A percentile compares a stretch with the other conserved stretches of the same genome.
These are phyloP conservation scores for Coregonus ussuriensis DNA, from an alignment of 2,797 vertebrate genomes.

Conservation along the genomic window DNA sequence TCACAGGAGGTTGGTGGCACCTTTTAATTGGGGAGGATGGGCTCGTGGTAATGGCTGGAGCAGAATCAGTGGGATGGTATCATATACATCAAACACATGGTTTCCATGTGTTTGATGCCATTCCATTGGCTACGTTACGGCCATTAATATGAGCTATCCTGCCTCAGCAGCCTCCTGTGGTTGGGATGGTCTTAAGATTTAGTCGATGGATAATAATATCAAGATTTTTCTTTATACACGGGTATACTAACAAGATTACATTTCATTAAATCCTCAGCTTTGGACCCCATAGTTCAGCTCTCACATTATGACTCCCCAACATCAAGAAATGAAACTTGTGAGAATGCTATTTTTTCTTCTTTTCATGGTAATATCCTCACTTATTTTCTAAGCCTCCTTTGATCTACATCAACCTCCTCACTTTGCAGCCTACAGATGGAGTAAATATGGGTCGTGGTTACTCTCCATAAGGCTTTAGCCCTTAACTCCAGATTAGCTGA, in stretches of 20 bases:
- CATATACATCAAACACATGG: no score
- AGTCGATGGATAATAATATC: constrained; percentile 34
- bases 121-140: neutral
- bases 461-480: constrained; percentile 76
- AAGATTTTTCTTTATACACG: constrained; percentile 29
- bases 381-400: constrained; percentile 67
- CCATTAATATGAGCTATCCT: neutral
- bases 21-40: no score
- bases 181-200: neutral
- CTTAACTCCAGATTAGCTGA: constrained; percentile 83
- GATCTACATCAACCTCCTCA: constrained; percentile 73
- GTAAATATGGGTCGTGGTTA: constrained; percentile 79
- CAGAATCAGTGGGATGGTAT: no score
- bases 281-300: constrained; percentile 22
- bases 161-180: neutral
- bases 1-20: no score
- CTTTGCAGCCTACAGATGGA: constrained; percentile 80
- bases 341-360: constrained; percentile 30
- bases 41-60: no score
- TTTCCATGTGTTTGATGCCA: no score
- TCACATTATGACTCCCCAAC: constrained; percentile 15
- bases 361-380: constrained; percentile 53
- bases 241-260: constrained; percentile 58
- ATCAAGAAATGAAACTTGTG: constrained; percentile 37
- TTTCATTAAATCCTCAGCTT: constrained; percentile 50